Evolutionary conservation across 2,888 invertebrate genomes (phyloP), one percentile per base, ranked within the genome.

Genomic region (Nomada ruficornis): DNA sequence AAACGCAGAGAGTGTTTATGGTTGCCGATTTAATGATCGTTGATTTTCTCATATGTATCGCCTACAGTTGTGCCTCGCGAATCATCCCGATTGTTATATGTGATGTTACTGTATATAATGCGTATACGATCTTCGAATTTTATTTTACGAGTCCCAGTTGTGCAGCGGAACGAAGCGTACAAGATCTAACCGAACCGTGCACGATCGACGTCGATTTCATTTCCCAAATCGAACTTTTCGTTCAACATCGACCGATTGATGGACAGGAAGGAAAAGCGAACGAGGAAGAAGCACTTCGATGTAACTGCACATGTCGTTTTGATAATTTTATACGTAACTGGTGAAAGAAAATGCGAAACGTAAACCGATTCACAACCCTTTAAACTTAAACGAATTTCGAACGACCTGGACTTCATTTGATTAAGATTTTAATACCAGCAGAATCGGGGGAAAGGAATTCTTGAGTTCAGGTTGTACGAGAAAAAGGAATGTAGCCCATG

Each of bases 61-160:
- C 85, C 69, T 85, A 83, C 85, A 70, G 62, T 85, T 81, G 84
- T 84, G 74, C 84, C 84, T 84, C 84, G 84, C 70, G 76, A 78
- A 55, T 73, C 74, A 52, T 59, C 71, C 78, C 72, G 15, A 64
- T 83, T 82, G 83, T 83, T 78, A 75, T 70, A 57, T 71, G 67
- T 67, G 60, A 77, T 70, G 72, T 83, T 73, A 77, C 44, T 70
- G 69, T 70, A 83, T 55, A 68, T 63, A 57, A 26, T 26, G 64
- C 36, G 57, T 62, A 68, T 57, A 69, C 64, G 67, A 75, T 44
- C 7, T 26, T 55, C 72, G 29, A 57, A 44, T 62, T 69, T 72
- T 59, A 18, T 63, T 71, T 63, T 62, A 47, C 29, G 5, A 42
- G 36, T 29, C 69, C 44, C 44, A 20, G 36, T 15, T 50, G 29